These are phyloP conservation scores for Desoria tigrina DNA, from an alignment of 2,888 invertebrate species.

Conservation along the genomic window DNA sequence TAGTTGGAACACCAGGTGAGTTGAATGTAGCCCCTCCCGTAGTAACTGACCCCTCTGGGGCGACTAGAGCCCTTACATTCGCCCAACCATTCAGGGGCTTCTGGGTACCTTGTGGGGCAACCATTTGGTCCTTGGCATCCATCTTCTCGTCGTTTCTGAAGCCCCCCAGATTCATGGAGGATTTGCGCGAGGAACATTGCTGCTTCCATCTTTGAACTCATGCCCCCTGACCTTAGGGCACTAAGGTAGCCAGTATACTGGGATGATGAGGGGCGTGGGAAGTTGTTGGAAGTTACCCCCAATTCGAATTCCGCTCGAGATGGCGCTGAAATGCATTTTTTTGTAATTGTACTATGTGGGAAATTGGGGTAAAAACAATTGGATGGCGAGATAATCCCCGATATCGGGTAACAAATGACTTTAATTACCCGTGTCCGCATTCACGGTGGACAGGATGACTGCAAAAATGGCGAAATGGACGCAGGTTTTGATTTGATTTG, in stretches of 20 bases:
- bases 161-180: constrained; percentile 2
- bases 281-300: constrained; percentile 7
- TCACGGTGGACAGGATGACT: no score
- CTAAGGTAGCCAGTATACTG: background rate
- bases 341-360: no score
- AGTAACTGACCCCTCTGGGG: constrained; percentile 16
- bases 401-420: no score
- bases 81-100: constrained; percentile 6
- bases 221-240: background rate
- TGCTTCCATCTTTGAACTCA: constrained; percentile 10
- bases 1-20: constrained; percentile 32
- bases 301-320: constrained; percentile 1
- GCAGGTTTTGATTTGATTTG: no score
- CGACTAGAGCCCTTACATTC: constrained; percentile 16
- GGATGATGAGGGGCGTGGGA: background rate
- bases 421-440: no score
- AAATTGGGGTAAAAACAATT: no score
- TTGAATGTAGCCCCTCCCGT: constrained; percentile 27
- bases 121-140: constrained; percentile 16
- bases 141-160: background rate
- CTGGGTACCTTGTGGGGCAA: constrained; percentile 13
- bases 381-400: no score
- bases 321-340: no score
- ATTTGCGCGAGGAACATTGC: constrained; percentile 20
- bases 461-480: no score